These are phyloP conservation scores for Drosophila yakuba DNA, from an alignment of 1,140 invertebrate species.

Conservation along the genomic window DNA sequence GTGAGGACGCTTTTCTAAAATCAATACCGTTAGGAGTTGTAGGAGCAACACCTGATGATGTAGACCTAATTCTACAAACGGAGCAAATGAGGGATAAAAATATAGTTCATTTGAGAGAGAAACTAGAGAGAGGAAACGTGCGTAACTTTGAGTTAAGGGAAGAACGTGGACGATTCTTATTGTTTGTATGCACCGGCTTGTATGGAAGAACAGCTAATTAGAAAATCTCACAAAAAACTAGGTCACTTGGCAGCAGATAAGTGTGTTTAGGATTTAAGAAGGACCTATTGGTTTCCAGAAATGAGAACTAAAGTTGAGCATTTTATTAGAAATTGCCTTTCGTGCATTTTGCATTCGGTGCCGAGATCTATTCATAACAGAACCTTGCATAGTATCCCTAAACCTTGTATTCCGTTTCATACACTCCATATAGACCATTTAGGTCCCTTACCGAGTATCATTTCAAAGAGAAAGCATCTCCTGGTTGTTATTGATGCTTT, in stretches of 20 bases:
- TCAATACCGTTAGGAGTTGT: conserved; percentile 1
- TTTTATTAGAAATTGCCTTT: no score
- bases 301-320: no score
- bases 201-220: conserved; percentile 4
- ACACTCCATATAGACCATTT: no score
- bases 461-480: no score
- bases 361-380: no score
- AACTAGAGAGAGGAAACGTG: neutral
- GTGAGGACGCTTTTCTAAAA: neutral
- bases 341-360: no score
- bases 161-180: neutral
- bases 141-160: neutral
- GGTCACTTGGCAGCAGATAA: neutral
- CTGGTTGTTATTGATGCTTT: no score
- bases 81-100: conserved; percentile 4
- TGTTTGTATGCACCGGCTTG: neutral
- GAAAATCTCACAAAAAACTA: neutral
- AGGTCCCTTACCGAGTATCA: no score
- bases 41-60: neutral
- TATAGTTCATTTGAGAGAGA: conserved; percentile 4
- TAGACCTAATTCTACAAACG: conserved; percentile 12
- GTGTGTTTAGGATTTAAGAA: no score
- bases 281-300: no score
- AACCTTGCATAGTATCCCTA: no score
- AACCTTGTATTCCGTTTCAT: no score